These are phyloP conservation scores for Amphiduros pacificus DNA, from an alignment of 2,888 invertebrate genomes.

Conservation along the genomic window DNA sequence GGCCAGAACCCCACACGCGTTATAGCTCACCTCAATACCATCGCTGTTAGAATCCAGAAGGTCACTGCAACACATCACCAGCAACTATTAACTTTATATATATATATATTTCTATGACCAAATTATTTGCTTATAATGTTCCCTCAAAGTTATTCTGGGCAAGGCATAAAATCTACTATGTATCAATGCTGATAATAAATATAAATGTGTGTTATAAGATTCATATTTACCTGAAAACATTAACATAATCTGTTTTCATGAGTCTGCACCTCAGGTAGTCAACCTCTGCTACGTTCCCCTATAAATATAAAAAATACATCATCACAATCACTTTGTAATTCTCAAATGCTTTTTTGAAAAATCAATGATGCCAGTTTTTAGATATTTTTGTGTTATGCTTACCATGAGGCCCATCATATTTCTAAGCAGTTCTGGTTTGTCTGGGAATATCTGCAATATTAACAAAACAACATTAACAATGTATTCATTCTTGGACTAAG, in stretches of 20 bases:
- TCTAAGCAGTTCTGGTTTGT: slow-evolving; percentile 84
- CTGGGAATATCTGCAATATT: slow-evolving; percentile 74
- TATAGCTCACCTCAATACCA: slow-evolving; percentile 95
- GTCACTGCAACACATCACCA: slow-evolving; percentile 63
- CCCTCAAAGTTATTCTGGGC: not conserved
- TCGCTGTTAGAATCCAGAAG: slow-evolving; percentile 82
- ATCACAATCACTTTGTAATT: not conserved
- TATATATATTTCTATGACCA: too few species aligned
- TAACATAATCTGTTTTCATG: slow-evolving; percentile 82
- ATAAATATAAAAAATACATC: not conserved
- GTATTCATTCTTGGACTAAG: not conserved
- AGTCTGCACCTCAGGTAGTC: slow-evolving; percentile 76
- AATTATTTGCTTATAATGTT: not conserved
- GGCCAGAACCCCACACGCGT: slow-evolving; percentile 92
- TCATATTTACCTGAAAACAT: slow-evolving; percentile 70
- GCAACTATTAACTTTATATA: not conserved
- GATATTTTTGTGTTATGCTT: slow-evolving; percentile 28
- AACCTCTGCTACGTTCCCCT: slow-evolving; percentile 97
- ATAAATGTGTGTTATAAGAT: too few species aligned
- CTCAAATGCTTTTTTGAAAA: not conserved
- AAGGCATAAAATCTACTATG: not conserved
- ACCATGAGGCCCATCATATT: slow-evolving; percentile 92
- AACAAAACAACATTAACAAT: not conserved
- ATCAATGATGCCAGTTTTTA: not conserved
- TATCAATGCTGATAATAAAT: not conserved